Conservation (phyloP, 2,797 vertebrate species). For the Fistularia tabacaria region DNA sequence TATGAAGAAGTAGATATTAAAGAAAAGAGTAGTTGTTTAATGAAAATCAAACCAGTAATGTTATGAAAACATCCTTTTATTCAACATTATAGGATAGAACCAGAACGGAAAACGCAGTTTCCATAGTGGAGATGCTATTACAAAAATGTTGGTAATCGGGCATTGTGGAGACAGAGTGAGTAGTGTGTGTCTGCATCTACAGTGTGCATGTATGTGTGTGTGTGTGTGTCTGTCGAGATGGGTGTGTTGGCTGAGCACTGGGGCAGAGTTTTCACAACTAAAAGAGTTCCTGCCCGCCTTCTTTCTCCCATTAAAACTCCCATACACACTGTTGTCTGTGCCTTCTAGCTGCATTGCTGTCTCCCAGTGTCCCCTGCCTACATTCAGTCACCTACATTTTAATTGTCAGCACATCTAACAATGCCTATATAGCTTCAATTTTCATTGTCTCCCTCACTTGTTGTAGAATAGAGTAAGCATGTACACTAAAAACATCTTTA, state of each 20-base stretch:
- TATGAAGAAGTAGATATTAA: conserved; percentile 17
- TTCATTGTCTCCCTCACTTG: neutral
- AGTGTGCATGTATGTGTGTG: conserved; percentile 17
- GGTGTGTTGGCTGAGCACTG: conserved; percentile 41
- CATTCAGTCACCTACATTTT: conserved; percentile 20
- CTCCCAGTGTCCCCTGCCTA: neutral
- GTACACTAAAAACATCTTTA: neutral
- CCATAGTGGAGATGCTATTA: too few species aligned
- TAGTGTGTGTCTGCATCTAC: conserved; percentile 38
- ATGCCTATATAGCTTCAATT: conserved; percentile 4
- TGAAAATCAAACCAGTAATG: too few species aligned
- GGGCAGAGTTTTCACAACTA: conserved; percentile 55
- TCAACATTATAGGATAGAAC: too few species aligned
- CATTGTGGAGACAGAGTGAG: conserved; percentile 41
- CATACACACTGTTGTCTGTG: conserved; percentile 5
- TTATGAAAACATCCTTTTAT: too few species aligned
- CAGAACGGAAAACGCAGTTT: too few species aligned
- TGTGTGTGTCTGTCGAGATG: conserved; percentile 19
- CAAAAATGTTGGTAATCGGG: conserved; percentile 11
- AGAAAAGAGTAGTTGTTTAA: neutral
- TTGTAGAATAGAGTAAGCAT: conserved; percentile 8
- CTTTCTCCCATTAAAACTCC: conserved; percentile 47
- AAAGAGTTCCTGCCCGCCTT: conserved; percentile 62
- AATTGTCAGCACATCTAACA: conserved; percentile 25
- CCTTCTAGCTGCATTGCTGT: neutral